Percentiles rank a stretch among this genome's conserved stretches.
Conservation (phyloP, 2,113 vertebrate genomes). For the Oriolus oriolus region DNA sequence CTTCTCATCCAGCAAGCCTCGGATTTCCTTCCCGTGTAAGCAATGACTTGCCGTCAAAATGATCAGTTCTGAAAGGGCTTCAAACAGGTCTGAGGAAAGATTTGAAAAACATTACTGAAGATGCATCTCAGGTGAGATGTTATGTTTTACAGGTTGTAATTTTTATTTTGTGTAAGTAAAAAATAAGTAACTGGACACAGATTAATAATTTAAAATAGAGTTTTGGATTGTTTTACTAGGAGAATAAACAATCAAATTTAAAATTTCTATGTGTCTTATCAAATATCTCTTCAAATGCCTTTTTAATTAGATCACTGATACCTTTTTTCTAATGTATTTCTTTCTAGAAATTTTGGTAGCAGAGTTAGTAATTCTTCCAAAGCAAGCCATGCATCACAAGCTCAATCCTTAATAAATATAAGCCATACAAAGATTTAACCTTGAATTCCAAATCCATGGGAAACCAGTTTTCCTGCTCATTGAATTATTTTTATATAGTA, state of each 20-base stretch:
- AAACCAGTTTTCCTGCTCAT: background rate
- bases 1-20: slow-evolving; percentile 81
- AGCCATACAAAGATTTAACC: background rate
- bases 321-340: background rate
- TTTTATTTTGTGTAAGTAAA: background rate
- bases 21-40: slow-evolving; percentile 92
- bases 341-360: background rate
- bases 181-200: background rate
- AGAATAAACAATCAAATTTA: background rate
- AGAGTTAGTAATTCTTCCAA: background rate
- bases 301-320: background rate
- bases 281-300: background rate
- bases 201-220: background rate
- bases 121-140: background rate
- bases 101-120: background rate
- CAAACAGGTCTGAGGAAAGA: slow-evolving; percentile 83
- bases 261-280: background rate
- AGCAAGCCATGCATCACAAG: background rate
- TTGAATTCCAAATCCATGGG: background rate
- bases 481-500: background rate
- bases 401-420: background rate
- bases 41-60: slow-evolving; percentile 96
- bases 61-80: slow-evolving; percentile 92
- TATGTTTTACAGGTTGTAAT: background rate
- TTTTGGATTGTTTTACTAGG: background rate